Evolutionary conservation across 2,797 vertebrate genomes (phyloP).

Genomic region (Ciconia nigra): DNA sequence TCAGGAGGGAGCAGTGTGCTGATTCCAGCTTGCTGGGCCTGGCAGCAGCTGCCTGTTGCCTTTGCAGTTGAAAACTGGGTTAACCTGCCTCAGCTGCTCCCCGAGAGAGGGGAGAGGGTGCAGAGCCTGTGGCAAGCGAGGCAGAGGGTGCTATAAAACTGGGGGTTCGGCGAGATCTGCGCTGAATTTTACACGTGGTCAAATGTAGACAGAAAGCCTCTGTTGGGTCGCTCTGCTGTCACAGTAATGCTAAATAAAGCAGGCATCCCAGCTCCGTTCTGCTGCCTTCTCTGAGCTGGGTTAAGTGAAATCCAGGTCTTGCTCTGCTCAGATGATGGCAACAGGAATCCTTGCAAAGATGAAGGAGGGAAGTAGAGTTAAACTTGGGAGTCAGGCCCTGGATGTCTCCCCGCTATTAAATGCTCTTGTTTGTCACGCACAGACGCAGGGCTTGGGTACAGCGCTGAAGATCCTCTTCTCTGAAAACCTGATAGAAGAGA

Average conservation of each 20-base stretch:
- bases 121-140: not conserved
- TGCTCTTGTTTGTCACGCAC: not conserved
- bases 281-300: not conserved
- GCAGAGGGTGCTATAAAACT: not conserved
- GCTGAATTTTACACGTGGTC: rapidly evolving
- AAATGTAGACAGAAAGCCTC: not conserved
- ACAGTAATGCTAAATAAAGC: not conserved
- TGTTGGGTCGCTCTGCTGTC: not conserved
- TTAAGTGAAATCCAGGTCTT: not conserved
- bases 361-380: not conserved
- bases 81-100: not conserved
- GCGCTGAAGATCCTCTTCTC: constrained; percentile 94
- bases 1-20: not conserved
- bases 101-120: rapidly evolving
- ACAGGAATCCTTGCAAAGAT: not conserved
- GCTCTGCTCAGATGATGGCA: not conserved
- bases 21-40: not conserved
- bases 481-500: constrained; percentile 84
- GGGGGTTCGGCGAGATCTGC: rapidly evolving
- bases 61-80: not conserved
- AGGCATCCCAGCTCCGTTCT: not conserved
- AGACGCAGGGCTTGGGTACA: constrained; percentile 94
- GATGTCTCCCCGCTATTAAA: not conserved
- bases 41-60: not conserved
- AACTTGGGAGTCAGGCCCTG: not conserved